Base-by-base conservation (phyloP, 2,113 vertebrate species). In the Agapornis roseicollis region DNA sequence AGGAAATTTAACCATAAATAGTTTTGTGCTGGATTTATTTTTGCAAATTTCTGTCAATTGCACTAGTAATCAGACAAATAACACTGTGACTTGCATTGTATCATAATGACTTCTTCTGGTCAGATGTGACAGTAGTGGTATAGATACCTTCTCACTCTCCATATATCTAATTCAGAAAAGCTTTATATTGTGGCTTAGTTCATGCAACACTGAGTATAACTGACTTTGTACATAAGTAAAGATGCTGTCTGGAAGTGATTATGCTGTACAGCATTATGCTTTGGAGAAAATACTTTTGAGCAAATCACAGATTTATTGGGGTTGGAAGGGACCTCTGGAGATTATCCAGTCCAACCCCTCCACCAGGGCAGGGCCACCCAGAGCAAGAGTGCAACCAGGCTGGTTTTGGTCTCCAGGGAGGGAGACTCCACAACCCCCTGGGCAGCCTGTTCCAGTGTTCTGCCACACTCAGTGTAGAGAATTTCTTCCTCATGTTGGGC, bases 61-160 rank as follows among this genome's bases (percentile, higher is more conserved):
- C 42, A 55, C 11, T 49, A 69, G 63, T 87, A 58, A 78, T 84
- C 33, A 81, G 70, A 61, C 4, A 71, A 20, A 35, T 71, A 20
- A 24, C 2, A 6, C 1, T 2, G 3, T 33, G 58, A 90, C 8
- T 63, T 2, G 2, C 7, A 8, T 4, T n/a, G 37, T 44, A 17
- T 35, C 9, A 25, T 35, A 53, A 73, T 37, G 35, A 7, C 22
- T 50, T 27, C 52, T 85, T 63, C 68, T 73, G 2, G 31, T 31
- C 10, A 44, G 15, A 31, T 58, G 63, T 70, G 55, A 61, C 41
- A 56, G n/a, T 15, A 44, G 11, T 27, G 35, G 2, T 64, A 41
- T 10, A 58, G 24, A 37, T 4, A 1, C 83, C 87, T 92, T 81
- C 73, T 39, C 42, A n/a, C 31, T 72, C 28, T 41, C 60, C 47